Evolutionary conservation across 35 echinoderm and acorn worm genomes (phyloP).

Genomic region (Diadema setosum): DNA sequence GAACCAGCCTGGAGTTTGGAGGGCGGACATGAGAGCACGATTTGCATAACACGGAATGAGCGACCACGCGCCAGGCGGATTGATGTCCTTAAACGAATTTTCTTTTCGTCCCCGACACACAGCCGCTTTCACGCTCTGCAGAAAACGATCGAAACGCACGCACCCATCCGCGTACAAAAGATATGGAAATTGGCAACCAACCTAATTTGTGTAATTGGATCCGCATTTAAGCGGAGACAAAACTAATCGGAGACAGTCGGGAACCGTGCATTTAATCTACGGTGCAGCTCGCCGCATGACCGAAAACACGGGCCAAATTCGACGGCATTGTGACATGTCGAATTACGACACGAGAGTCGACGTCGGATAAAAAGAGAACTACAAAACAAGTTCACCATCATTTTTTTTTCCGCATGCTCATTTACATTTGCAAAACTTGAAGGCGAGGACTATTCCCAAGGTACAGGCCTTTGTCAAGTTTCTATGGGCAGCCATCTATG

Average conservation of each 20-base stretch:
- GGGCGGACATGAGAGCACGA: no score
- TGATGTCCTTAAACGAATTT: no score
- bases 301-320: conserved; percentile 14
- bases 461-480: background rate
- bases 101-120: background rate
- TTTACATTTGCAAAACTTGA: background rate
- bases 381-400: background rate
- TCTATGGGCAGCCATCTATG: no score
- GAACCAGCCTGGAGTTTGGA: no score
- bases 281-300: background rate
- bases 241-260: background rate
- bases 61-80: no score
- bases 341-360: background rate
- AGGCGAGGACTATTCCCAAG: background rate
- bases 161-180: conserved; percentile 8
- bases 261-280: background rate
- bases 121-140: background rate
- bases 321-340: background rate
- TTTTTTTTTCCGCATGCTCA: background rate
- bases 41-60: no score
- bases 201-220: conserved; percentile 22
- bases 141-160: background rate
- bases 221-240: conserved; percentile 11
- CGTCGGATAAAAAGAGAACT: background rate
- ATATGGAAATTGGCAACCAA: conserved; percentile 11